These are phyloP conservation scores for Phylloscopus whistleri DNA, from an alignment of 2,113 vertebrate species.

Conservation along the genomic window DNA sequence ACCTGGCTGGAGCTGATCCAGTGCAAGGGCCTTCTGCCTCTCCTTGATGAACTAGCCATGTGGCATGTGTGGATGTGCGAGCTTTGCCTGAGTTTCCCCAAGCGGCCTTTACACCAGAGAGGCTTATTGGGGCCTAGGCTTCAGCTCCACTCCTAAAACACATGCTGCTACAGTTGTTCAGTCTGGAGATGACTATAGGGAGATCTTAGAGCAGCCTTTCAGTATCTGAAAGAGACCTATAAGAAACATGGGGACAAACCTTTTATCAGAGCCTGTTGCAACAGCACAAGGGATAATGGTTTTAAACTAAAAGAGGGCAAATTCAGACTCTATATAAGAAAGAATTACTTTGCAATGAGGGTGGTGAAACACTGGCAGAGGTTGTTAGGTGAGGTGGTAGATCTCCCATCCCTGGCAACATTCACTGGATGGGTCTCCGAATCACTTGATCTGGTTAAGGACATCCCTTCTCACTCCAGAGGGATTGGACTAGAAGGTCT, in stretches of 20 bases:
- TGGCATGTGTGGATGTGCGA: no score
- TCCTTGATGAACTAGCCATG: no score
- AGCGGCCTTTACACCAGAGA: no score
- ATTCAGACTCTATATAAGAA: not conserved
- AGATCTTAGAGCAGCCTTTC: not conserved
- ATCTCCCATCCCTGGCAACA: not conserved
- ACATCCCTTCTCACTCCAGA: not conserved
- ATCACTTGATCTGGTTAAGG: not conserved
- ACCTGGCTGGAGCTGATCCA: no score
- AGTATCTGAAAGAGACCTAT: not conserved
- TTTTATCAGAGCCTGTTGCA: rapidly evolving
- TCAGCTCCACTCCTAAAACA: no score
- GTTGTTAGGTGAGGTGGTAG: not conserved
- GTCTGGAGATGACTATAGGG: not conserved
- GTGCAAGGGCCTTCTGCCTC: no score
- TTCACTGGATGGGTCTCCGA: not conserved
- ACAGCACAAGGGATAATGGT: not conserved
- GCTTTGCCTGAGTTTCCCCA: no score
- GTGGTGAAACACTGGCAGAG: not conserved
- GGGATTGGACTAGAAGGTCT: not conserved
- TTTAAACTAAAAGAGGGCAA: not conserved
- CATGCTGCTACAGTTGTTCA: not conserved
- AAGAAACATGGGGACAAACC: not conserved
- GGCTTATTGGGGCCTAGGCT: no score
- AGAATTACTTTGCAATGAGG: not conserved